Evolutionary conservation across 2,113 vertebrate genomes (phyloP).

Genomic region (Gymnorhina tibicen): DNA sequence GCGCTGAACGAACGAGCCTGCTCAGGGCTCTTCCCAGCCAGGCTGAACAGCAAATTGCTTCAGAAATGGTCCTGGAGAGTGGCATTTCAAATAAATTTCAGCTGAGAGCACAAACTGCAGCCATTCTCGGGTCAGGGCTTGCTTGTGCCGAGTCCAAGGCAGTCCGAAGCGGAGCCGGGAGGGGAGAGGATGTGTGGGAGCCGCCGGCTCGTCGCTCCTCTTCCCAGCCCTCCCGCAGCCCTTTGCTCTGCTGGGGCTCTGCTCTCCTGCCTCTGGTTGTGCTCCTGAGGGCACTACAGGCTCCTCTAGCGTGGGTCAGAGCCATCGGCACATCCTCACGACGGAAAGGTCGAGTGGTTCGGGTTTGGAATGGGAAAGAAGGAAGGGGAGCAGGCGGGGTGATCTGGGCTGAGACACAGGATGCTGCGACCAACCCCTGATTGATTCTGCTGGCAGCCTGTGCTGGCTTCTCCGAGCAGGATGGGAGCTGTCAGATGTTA

Average conservation of each 20-base stretch:
- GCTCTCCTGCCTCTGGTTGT: not conserved
- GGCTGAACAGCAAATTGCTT: slow-evolving; percentile 33
- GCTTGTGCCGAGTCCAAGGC: accelerated
- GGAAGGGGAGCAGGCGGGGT: not conserved
- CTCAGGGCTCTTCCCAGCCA: slow-evolving; percentile 35
- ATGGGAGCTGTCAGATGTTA: slow-evolving; percentile 9
- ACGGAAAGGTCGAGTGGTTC: not conserved
- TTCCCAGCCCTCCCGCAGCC: not conserved
- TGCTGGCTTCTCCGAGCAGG: not conserved
- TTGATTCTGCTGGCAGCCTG: not conserved
- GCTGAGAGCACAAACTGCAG: not conserved
- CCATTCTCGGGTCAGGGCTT: not conserved
- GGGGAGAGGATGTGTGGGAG: not conserved
- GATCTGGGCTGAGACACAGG: not conserved
- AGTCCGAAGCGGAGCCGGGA: accelerated
- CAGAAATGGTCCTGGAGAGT: not conserved
- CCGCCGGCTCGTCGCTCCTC: not conserved
- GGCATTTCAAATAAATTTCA: slow-evolving; percentile 1
- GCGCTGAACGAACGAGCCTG: not conserved
- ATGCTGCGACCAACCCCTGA: not conserved
- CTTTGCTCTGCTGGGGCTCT: not conserved
- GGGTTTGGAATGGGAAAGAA: not conserved
- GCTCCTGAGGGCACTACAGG: not conserved
- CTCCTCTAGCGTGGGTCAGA: accelerated
- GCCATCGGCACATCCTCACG: not conserved